These are phyloP conservation scores for Flabesymbios commensalis DNA, from an alignment of 2,888 invertebrate species.

Conservation along the genomic window DNA sequence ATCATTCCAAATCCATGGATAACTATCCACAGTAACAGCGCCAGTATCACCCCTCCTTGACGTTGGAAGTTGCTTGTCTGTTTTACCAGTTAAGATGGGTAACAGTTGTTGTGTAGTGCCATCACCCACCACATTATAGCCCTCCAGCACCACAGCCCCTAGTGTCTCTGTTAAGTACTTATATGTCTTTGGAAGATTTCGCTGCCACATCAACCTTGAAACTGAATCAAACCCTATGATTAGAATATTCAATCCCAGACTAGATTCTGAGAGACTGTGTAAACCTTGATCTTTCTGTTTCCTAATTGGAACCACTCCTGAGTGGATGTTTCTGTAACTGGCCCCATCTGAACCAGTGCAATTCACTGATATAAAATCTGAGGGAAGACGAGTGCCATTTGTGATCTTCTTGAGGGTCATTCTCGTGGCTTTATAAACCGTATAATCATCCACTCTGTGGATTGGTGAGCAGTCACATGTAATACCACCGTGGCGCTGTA, in stretches of 20 bases:
- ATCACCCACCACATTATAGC: conserved; percentile 57
- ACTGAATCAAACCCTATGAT: conserved; percentile 53
- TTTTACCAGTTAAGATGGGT: conserved; percentile 54
- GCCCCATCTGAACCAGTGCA: conserved; percentile 36
- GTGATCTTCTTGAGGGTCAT: conserved; percentile 2
- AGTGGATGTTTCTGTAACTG: conserved; percentile 71
- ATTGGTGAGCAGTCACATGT: conserved; percentile 67
- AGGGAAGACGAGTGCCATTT: conserved; percentile 13
- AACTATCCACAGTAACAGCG: conserved; percentile 45
- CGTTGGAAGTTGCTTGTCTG: too few relatives aligned
- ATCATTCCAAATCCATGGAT: conserved; percentile 52
- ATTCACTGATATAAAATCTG: conserved; percentile 30
- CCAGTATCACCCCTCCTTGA: too few relatives aligned
- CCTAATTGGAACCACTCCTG: too few relatives aligned
- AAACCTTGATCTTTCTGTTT: too few relatives aligned
- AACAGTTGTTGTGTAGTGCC: conserved; percentile 50
- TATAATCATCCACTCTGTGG: conserved; percentile 39
- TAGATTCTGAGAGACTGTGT: too few relatives aligned
- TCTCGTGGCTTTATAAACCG: conserved; percentile 30
- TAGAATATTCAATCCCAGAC: conserved; percentile 54
- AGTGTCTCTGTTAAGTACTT: conserved; percentile 41
- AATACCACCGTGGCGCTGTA: conserved; percentile 60
- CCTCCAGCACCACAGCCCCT: conserved; percentile 44
- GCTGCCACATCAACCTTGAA: conserved; percentile 48
- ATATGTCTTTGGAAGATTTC: conserved; percentile 49